Conservation (phyloP, 2,797 vertebrate genomes). For the Loriculus beryllinus region DNA sequence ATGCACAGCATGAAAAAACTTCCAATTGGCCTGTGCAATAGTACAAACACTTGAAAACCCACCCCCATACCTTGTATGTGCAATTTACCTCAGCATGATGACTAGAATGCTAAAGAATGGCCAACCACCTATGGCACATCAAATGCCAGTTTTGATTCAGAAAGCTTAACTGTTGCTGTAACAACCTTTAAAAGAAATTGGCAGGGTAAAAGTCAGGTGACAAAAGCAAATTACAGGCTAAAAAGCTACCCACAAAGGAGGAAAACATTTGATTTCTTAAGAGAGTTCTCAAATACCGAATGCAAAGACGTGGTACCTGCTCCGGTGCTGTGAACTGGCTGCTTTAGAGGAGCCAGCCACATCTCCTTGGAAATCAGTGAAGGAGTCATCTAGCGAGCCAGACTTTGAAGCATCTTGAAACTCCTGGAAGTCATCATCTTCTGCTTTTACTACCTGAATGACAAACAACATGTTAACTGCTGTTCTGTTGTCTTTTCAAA, state of each 20-base stretch:
- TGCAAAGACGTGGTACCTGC: constrained; percentile 79
- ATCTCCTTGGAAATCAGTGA: constrained; percentile 91
- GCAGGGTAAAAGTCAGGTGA: not conserved
- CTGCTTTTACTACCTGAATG: constrained; percentile 83
- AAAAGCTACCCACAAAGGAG: not conserved
- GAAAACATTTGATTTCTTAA: not conserved
- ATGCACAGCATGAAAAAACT: not conserved
- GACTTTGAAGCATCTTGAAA: constrained; percentile 97
- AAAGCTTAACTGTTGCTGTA: not conserved
- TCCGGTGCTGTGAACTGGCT: constrained; percentile 78
- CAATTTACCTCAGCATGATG: constrained; percentile 1
- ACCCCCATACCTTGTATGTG: not conserved
- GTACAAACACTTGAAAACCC: not conserved
- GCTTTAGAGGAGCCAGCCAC: constrained; percentile 74
- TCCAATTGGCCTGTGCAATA: not conserved
- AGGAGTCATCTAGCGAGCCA: constrained; percentile 83
- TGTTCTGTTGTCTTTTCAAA: not conserved
- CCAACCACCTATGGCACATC: not conserved
- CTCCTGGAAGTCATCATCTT: constrained; percentile 98
- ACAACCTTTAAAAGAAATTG: not conserved
- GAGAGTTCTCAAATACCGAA: not conserved
- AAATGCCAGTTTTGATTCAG: not conserved
- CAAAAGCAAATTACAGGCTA: not conserved
- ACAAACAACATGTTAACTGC: not conserved
- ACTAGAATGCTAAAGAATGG: not conserved